These are phyloP conservation scores for Fopius arisanus DNA, from an alignment of 1,140 invertebrate genomes.

Conservation along the genomic window DNA sequence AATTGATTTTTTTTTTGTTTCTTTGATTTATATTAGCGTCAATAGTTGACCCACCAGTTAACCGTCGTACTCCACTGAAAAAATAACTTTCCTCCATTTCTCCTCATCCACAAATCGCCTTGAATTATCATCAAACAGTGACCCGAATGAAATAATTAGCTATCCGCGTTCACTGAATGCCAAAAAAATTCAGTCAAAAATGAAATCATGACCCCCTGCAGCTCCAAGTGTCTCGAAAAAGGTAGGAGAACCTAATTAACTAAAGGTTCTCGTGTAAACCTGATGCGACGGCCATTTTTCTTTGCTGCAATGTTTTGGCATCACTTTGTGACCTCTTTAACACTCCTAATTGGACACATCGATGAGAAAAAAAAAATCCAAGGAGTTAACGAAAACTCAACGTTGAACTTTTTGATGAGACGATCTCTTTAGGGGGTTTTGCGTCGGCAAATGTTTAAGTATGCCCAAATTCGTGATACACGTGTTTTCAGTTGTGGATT, in stretches of 20 bases:
- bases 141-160: too few species aligned
- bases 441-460: slow-evolving; percentile 8
- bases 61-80: too few species aligned
- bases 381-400: neutral
- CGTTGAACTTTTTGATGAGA: neutral
- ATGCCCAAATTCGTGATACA: slow-evolving; percentile 6
- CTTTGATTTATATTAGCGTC: too few species aligned
- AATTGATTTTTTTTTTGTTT: too few species aligned
- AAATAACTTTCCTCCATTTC: too few species aligned
- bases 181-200: too few species aligned
- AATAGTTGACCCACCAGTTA: too few species aligned
- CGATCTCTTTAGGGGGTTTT: neutral
- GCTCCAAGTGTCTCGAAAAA: neutral
- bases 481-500: neutral
- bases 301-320: neutral
- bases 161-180: too few species aligned
- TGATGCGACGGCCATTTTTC: neutral
- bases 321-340: neutral
- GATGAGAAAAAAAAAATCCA: slow-evolving; percentile 2
- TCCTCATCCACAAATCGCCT: too few species aligned
- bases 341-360: slow-evolving; percentile 11
- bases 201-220: neutral
- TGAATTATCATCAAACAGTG: too few species aligned
- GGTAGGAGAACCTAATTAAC: neutral
- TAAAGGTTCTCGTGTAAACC: neutral